Evolutionary conservation across 2,888 invertebrate species (phyloP), one percentile per base, ranked within the genome.

Genomic region (Pollenia labialis): DNA sequence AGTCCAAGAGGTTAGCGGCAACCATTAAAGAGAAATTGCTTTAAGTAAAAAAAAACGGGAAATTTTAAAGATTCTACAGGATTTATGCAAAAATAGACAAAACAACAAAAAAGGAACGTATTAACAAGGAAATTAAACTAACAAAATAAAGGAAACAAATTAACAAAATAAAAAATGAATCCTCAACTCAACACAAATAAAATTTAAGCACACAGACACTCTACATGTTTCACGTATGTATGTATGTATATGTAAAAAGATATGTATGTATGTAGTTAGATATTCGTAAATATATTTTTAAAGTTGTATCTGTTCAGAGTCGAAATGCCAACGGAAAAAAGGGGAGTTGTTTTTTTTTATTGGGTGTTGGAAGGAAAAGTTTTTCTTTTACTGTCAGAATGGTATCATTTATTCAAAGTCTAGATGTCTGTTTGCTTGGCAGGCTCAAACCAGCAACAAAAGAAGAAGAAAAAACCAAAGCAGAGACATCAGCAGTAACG

Each of bases 401-500:
- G 81, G 54, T 75, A 60, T 79, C 68, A 72, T 81, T 81, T 77
- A 74, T 82, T 77, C 48, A 64, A 71, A 64, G 66, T 77, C 83
- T 69, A 56, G 54, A 74, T 72, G 81, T 77, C 58, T 58, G 72
- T 66, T 69, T 66, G 79, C 10, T 77, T 77, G 68, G 32, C 77
- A 79, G 68, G n/a, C 23, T 32, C 44, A 10, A 50, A 18, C 18
- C 44, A 52, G 23, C 42, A 14, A 44, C 44, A 60, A 54, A 32
- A 46, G 16, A 64, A 18, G 11, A 66, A 71, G 46, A 23, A 10
- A 12, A 32, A 23, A 46, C 44, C 48, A 48, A 16, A 16, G 18
- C 54, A 72, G 23, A 44, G n/a, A 18, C 62, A 42, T 48, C 14
- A 66, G 88, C 89, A 89, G 89, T 88, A 89, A 50, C 89, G 87